Percentiles rank a stretch among this genome's conserved stretches.
Conservation (phyloP, 2,888 invertebrate genomes). For the Cheilosia pagana region DNA sequence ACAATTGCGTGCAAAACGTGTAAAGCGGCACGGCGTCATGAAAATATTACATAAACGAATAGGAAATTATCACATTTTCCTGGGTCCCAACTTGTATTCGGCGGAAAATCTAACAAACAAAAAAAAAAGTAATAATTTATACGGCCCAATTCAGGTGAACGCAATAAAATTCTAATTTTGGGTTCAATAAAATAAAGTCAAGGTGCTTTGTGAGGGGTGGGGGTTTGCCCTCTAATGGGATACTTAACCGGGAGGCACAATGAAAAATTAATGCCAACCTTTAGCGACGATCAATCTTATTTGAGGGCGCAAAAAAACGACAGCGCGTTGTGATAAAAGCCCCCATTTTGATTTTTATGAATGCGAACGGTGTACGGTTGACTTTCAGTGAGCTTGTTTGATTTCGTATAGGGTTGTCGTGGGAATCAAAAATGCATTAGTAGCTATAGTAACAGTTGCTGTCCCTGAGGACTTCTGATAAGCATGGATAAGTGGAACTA, state of each 20-base stretch:
- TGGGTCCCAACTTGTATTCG: background rate
- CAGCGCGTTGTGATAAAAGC: background rate
- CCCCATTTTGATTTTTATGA: background rate
- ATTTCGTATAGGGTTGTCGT: no score
- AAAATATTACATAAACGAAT: background rate
- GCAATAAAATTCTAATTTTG: conserved; percentile 40
- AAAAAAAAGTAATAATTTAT: conserved; percentile 4
- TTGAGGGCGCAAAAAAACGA: background rate
- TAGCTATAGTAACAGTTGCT: no score
- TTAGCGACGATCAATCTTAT: conserved; percentile 15
- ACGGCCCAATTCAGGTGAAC: background rate
- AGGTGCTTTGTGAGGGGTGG: background rate
- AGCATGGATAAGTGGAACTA: no score
- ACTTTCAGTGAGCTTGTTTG: no score
- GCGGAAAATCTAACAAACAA: background rate
- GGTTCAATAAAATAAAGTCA: conserved; percentile 9
- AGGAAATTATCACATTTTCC: background rate
- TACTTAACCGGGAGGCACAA: conserved; percentile 30
- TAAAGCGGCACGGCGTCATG: background rate
- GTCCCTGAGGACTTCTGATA: no score
- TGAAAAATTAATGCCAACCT: background rate
- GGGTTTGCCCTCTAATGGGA: background rate
- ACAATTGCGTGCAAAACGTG: conserved; percentile 1
- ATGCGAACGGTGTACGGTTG: background rate
- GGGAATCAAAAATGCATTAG: no score